phyloP scores from a whole-genome alignment of 2,113 vertebrate species.

The Apteryx mantelli region DNA sequence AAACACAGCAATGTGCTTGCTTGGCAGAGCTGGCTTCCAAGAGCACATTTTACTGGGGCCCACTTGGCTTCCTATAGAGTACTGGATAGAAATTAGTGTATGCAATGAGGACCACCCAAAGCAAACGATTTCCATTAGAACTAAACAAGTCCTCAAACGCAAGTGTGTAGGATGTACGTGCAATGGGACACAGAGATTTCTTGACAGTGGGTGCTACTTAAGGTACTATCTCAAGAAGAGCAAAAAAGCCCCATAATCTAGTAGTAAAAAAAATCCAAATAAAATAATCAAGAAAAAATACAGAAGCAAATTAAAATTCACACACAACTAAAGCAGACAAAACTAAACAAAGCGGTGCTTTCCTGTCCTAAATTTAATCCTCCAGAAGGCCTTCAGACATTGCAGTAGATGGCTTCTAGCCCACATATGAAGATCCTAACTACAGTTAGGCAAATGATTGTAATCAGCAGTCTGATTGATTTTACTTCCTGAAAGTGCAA shows the following conservation, averaged over 20 bases:
- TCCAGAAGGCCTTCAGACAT: background rate
- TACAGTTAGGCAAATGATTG: background rate
- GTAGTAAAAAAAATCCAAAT: background rate
- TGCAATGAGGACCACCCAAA: conserved; percentile 1
- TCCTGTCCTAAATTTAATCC: background rate
- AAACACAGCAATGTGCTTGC: background rate
- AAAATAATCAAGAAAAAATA: background rate
- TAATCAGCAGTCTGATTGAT: background rate
- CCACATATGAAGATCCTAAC: background rate
- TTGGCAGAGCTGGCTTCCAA: conserved; percentile 17
- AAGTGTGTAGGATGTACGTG: background rate
- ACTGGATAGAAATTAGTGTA: background rate
- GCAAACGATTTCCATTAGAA: background rate
- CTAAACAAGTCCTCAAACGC: background rate
- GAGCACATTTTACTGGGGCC: background rate
- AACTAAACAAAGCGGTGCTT: background rate
- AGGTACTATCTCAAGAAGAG: background rate
- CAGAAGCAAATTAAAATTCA: background rate
- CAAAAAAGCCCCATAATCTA: background rate
- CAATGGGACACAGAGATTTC: background rate
- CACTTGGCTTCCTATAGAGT: background rate
- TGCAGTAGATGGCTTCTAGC: background rate
- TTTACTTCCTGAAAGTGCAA: background rate
- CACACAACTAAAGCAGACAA: background rate
- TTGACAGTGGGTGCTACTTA: background rate